Base-by-base conservation (phyloP, 2,797 vertebrate genomes). In the Cetoscarus ocellatus region DNA sequence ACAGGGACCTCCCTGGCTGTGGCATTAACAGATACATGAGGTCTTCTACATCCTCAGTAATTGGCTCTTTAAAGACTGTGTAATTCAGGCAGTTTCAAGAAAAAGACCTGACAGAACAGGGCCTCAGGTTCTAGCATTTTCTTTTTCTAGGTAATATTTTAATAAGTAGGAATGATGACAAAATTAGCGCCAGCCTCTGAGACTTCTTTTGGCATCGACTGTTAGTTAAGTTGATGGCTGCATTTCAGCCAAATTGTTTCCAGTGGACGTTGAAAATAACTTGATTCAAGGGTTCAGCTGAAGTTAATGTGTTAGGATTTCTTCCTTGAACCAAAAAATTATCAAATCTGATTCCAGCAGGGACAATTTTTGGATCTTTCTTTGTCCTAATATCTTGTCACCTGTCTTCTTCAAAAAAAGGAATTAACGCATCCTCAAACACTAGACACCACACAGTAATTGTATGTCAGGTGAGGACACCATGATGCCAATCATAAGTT, bases 21-120 rank as follows among this genome's bases (percentile, higher is more conserved):
- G 27, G 4, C 65, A 73, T 12, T 13, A 40, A 63, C 19, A 62
- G 57, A 10, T 51, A 66, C 49, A 73, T 6, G 51, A 55, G 17
- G 43, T 35, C 27, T 39, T 50, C 34, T 47, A 65, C 49, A n/a
- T 19, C 17, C 50, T 10, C 18, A 57, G 70, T 60, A 67, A 73
- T 52, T 79, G 61, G 61, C 53, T 63, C 19, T 50, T 70, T 39
- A 18, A 43, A 49, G 14, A 47, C 44, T 49, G 48, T 49, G 48
- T 54, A 17, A 63, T 61, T 53, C 52, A 40, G 12, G 38, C 9
- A 27, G 40, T 18, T 57, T 34, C 42, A 13, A 39, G 50, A 13
- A 13, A 13, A 7, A 18, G 38, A 19, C 60, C 3, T 27, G 45
- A 47, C 50, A 64, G 49, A 3, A 4, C n/a, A 39, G 35, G 56